phyloP scores from a whole-genome alignment of 2,797 vertebrate genomes.

The Fratercula arctica region DNA sequence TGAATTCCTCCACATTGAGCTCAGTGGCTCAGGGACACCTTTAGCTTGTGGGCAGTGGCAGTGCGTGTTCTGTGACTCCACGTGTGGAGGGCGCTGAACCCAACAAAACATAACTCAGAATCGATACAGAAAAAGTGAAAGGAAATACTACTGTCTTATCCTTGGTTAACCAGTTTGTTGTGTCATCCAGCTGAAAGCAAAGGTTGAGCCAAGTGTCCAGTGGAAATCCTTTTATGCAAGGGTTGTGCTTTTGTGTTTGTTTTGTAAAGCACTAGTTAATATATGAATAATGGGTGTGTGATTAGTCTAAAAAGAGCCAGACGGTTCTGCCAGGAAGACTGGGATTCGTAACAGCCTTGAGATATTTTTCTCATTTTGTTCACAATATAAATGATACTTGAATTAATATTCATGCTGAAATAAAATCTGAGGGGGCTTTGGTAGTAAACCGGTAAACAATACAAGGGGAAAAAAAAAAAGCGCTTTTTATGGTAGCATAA shows the following conservation, averaged over 20 bases:
- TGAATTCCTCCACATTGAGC: neutral
- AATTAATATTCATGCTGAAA: conserved; percentile 37
- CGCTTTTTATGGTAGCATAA: neutral
- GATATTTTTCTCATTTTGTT: conserved; percentile 20
- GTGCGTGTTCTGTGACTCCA: neutral
- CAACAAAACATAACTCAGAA: neutral
- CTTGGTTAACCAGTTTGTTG: neutral
- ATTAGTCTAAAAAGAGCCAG: conserved; percentile 3
- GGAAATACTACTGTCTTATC: no score
- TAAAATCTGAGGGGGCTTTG: neutral
- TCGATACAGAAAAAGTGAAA: neutral
- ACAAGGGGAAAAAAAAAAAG: neutral
- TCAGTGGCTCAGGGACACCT: neutral
- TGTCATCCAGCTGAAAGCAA: neutral
- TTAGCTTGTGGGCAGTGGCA: neutral
- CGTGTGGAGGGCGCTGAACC: fast-evolving
- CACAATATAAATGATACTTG: neutral
- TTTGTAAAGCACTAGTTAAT: neutral
- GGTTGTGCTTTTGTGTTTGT: neutral
- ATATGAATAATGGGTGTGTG: neutral
- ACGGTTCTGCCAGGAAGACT: neutral
- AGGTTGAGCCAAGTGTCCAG: neutral
- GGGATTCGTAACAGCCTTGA: neutral
- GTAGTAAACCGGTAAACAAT: conserved; percentile 7
- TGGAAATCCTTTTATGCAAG: neutral